phyloP scores from a whole-genome alignment of 2,888 invertebrate genomes.

The Eulithis testata region DNA sequence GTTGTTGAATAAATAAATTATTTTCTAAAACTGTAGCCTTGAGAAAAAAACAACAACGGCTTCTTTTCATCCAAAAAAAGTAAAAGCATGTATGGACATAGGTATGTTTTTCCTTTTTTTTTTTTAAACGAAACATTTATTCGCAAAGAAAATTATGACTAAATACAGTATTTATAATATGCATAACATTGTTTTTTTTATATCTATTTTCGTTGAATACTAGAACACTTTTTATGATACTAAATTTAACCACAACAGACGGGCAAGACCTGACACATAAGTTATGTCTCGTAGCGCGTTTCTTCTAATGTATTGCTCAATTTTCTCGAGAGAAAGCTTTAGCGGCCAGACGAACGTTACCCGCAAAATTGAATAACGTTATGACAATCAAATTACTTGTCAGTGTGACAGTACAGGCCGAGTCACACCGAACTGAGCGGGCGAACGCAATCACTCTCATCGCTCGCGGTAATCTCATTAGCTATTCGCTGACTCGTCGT shows the following conservation, averaged over 20 bases:
- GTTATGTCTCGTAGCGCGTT: not conserved
- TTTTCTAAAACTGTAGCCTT: not conserved
- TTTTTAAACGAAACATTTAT: too few relatives aligned
- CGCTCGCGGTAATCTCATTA: conserved; percentile 41
- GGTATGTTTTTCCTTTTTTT: too few relatives aligned
- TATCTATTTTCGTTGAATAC: not conserved
- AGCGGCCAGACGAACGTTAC: conserved; percentile 10
- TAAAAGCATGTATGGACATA: too few relatives aligned
- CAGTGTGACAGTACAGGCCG: conserved; percentile 8
- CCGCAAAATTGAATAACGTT: conserved; percentile 21
- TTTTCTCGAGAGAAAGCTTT: conserved; percentile 9
- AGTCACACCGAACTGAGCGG: conserved; percentile 20
- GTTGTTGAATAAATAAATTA: conserved; percentile 3
- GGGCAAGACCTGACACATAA: not conserved
- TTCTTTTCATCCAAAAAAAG: not conserved
- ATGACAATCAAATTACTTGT: conserved; percentile 21
- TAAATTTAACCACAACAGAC: not conserved
- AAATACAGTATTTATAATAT: too few relatives aligned
- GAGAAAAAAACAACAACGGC: not conserved
- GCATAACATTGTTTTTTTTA: too few relatives aligned
- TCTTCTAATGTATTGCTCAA: conserved; percentile 2
- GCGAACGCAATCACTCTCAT: conserved; percentile 8
- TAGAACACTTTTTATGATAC: not conserved
- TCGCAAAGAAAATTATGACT: too few relatives aligned
- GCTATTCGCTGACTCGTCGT: conserved; percentile 44